A percentile compares a stretch with the other conserved stretches of the same genome.
Conservation (phyloP, 2,888 invertebrate species). For the Pediacus dermestoides region DNA sequence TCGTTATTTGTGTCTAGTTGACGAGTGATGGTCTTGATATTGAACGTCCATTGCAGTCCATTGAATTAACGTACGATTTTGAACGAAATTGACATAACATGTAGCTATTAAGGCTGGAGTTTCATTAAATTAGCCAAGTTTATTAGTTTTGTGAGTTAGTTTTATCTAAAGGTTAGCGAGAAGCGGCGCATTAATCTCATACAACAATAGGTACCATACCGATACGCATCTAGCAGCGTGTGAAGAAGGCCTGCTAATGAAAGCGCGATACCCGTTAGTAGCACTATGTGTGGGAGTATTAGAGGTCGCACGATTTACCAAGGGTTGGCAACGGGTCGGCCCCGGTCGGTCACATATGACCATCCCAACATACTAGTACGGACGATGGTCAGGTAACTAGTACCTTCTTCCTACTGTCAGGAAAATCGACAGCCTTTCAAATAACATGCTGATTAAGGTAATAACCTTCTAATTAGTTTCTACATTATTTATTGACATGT, state of each 20-base stretch:
- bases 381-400: neutral
- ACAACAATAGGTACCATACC: conserved; percentile 25
- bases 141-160: conserved; percentile 14
- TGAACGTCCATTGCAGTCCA: too few species aligned
- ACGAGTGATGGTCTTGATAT: too few species aligned
- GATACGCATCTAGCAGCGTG: conserved; percentile 34
- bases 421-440: neutral
- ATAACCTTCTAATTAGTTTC: too few species aligned
- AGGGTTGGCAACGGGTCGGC: conserved; percentile 10
- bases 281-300: conserved; percentile 29
- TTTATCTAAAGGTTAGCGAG: conserved; percentile 14
- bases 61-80: too few species aligned
- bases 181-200: conserved; percentile 25
- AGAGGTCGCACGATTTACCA: conserved; percentile 11
- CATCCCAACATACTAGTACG: conserved; percentile 4
- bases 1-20: too few species aligned
- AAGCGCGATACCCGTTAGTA: conserved; percentile 28
- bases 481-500: too few species aligned
- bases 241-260: conserved; percentile 30
- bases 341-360: conserved; percentile 8
- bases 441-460: neutral
- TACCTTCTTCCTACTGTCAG: conserved; percentile 1
- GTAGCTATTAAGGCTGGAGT: neutral
- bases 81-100: conserved; percentile 1
- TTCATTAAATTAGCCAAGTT: conserved; percentile 1